These are phyloP conservation scores for Dendropsophus ebraccatus DNA, from an alignment of 2,113 vertebrate genomes.

Conservation along the genomic window DNA sequence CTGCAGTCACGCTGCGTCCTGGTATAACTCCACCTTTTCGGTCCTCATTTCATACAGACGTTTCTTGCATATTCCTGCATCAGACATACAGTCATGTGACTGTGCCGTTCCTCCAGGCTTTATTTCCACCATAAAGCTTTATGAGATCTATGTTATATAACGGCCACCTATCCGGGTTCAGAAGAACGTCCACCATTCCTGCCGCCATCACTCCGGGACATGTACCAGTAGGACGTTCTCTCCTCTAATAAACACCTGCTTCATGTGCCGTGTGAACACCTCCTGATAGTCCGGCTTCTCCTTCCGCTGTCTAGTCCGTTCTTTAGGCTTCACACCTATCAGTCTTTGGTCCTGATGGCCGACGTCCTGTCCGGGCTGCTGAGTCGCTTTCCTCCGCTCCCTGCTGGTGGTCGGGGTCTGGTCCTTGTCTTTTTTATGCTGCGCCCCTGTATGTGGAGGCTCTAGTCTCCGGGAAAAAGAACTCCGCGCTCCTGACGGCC, in stretches of 20 bases:
- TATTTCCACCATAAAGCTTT: not conserved
- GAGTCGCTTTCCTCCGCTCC: not conserved
- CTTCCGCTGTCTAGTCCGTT: conserved; percentile 61
- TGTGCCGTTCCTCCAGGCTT: not conserved
- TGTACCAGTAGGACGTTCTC: conserved; percentile 94
- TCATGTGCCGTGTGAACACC: conserved; percentile 89
- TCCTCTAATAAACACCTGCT: conserved; percentile 94
- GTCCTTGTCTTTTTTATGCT: conserved; percentile 66
- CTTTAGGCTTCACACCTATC: conserved; percentile 65
- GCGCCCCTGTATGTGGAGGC: conserved; percentile 47
- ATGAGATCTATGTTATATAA: not conserved
- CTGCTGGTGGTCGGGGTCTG: conserved; percentile 12
- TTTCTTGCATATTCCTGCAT: not conserved
- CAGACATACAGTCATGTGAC: not conserved
- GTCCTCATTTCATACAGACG: not conserved
- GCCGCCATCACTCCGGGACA: conserved; percentile 68
- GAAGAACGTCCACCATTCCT: conserved; percentile 59
- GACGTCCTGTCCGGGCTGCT: conserved; percentile 33
- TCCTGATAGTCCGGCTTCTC: conserved; percentile 83
- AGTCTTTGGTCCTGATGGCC: conserved; percentile 11
- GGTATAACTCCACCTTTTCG: not conserved
- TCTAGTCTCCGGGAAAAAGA: not conserved
- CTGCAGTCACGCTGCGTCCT: not conserved
- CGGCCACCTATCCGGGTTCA: no score
- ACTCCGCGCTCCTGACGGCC: not conserved